Base-by-base conservation (phyloP, 2,797 vertebrate genomes). In the Rhodeus uyekii region DNA sequence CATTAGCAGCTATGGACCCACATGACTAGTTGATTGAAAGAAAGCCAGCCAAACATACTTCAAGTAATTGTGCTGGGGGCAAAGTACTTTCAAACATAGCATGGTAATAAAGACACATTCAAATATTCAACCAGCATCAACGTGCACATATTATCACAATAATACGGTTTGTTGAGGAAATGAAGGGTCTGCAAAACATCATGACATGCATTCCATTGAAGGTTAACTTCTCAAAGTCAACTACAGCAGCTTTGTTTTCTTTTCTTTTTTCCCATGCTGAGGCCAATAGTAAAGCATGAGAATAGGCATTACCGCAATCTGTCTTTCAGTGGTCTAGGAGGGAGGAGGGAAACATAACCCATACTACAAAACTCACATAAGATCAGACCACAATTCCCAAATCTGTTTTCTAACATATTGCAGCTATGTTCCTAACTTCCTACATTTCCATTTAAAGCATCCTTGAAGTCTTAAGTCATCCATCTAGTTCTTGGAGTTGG, bases 41-140 rank as follows among this genome's bases (percentile, higher is more conserved):
- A 85, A 83, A 42, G 64, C 73, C 79, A 44, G 65, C 86, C 87
- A 89, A 89, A 90, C 84, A 87, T 85, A 84, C 90, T 90, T 85
- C 90, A 88, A 80, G 74, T 67, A 86, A 75, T 32, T 77, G 82
- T 83, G 87, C 73, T 83, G 88, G 22, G 88, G 22, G 89, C 83
- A 67, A 80, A 88, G 86, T 86, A 84, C 89, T 87, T 93, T 85
- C 91, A 90, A 87, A 89, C 86, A 88, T 92, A 92, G 92, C 83
- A 2, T 90, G 93, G n/a, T n/a, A n/a, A n/a, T n/a, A n/a, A n/a
- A n/a, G n/a, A n/a, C n/a, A n/a, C 85, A 87, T 90, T 88, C 86
- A 86, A 91, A 92, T 91, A 90, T 89, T 91, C 91, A 90, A 91
- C 92, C 90, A 89, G 80, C 88, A 92, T 88, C 92, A 91, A 90